These are phyloP conservation scores for Platichthys flesus DNA, from an alignment of 2,113 vertebrate genomes.

Conservation along the genomic window DNA sequence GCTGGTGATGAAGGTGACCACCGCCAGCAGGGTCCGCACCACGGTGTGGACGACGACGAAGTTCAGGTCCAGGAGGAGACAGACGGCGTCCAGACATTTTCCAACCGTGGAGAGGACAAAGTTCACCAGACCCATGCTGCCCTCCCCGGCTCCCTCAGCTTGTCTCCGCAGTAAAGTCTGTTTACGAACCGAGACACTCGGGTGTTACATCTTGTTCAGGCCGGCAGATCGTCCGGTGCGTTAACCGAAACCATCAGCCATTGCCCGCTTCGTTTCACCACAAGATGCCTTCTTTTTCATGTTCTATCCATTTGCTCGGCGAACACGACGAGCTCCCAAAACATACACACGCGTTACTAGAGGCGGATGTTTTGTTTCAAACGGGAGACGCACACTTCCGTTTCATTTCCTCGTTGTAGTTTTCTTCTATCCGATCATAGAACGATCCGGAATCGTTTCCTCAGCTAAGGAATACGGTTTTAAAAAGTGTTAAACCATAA, in stretches of 20 bases:
- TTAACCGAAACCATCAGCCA: background rate
- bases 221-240: background rate
- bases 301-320: background rate
- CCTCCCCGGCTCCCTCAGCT: background rate
- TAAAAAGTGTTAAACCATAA: fast-evolving
- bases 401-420: background rate
- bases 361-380: constrained; percentile 78
- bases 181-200: background rate
- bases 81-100: constrained; percentile 84
- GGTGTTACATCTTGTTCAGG: constrained; percentile 25
- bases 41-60: constrained; percentile 89
- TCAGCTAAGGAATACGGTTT: background rate
- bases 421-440: background rate
- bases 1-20: constrained; percentile 81
- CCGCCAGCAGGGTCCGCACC: constrained; percentile 82
- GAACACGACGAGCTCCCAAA: background rate
- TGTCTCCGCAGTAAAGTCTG: background rate
- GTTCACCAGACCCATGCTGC: constrained; percentile 86
- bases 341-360: constrained; percentile 42
- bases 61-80: constrained; percentile 90
- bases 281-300: background rate
- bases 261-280: no score
- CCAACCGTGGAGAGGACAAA: constrained; percentile 84
- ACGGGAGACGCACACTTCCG: constrained; percentile 44
- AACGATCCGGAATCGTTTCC: fast-evolving